phyloP scores from a whole-genome alignment of 2,797 vertebrate species.

The Threskiornis aethiopicus region DNA sequence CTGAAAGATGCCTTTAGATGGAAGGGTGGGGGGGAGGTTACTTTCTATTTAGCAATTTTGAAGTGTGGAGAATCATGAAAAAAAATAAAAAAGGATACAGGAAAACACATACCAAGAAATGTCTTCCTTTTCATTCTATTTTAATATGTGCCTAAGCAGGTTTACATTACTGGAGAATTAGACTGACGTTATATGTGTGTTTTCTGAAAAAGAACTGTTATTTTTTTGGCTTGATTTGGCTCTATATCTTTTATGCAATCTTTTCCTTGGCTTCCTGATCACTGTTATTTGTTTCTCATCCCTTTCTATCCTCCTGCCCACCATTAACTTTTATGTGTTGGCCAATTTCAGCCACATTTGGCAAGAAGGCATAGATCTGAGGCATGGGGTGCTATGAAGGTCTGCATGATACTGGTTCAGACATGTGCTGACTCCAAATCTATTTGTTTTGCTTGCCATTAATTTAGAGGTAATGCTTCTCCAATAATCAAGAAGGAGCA shows the following conservation, averaged over 20 bases:
- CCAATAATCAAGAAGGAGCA: neutral
- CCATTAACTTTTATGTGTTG: neutral
- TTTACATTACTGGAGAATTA: neutral
- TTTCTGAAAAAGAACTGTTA: neutral
- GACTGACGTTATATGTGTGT: rapidly evolving
- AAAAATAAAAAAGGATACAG: neutral
- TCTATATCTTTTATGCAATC: neutral
- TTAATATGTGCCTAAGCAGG: neutral
- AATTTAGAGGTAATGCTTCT: neutral
- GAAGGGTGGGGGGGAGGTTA: neutral
- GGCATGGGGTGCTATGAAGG: neutral
- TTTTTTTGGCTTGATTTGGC: neutral
- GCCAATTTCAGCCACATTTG: neutral
- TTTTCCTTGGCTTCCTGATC: neutral
- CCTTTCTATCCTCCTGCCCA: neutral
- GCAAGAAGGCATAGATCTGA: neutral
- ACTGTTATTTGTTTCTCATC: neutral
- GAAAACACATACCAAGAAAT: neutral
- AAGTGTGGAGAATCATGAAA: neutral
- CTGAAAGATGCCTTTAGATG: neutral
- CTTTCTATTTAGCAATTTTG: neutral
- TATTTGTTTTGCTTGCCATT: neutral
- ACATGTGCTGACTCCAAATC: neutral
- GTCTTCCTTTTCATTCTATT: neutral
- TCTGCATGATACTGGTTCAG: neutral